Conservation (phyloP, 1,140 invertebrate genomes). For the Papilio aristodemus region DNA sequence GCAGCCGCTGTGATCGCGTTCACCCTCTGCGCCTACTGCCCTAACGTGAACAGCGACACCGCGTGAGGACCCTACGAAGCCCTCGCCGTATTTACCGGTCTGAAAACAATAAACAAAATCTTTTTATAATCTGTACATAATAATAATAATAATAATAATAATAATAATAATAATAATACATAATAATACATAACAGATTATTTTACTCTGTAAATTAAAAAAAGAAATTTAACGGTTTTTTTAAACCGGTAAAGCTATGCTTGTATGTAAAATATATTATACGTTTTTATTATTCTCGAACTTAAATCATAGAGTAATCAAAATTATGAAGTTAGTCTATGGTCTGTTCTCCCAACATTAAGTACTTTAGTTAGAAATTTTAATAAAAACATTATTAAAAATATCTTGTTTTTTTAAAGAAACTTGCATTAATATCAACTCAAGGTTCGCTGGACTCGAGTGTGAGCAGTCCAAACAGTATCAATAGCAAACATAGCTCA, state of each 20-base stretch:
- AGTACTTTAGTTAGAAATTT: neutral
- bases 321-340: too few relatives aligned
- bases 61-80: constrained; percentile 76
- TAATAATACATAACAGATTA: too few relatives aligned
- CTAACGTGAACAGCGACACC: constrained; percentile 80
- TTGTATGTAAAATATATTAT: too few relatives aligned
- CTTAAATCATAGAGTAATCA: too few relatives aligned
- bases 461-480: neutral
- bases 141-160: neutral
- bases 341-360: too few relatives aligned
- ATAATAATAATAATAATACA: neutral
- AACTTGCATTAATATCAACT: neutral
- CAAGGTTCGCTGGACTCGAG: constrained; percentile 5
- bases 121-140: neutral
- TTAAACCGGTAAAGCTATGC: too few relatives aligned
- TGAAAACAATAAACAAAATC: constrained; percentile 56
- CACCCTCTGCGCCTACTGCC: constrained; percentile 78
- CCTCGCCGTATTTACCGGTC: constrained; percentile 86
- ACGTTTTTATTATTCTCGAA: too few relatives aligned
- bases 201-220: too few relatives aligned
- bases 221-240: too few relatives aligned
- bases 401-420: neutral
- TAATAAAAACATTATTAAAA: neutral
- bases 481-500: neutral
- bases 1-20: constrained; percentile 84